Base-by-base conservation (phyloP, 2,888 invertebrate genomes). In the Agonopterix subpropinquella region DNA sequence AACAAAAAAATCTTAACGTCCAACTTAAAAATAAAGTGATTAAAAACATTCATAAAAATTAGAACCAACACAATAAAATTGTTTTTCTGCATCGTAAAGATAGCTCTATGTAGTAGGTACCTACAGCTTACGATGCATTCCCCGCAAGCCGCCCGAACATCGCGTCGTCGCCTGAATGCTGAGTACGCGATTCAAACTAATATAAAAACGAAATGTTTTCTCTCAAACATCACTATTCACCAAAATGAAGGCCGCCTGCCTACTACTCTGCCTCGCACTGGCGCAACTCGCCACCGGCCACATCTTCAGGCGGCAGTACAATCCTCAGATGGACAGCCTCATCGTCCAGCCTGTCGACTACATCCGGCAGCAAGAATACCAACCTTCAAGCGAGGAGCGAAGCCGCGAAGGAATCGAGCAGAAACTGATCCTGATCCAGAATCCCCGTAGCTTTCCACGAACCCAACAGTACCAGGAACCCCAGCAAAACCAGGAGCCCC, bases 171-270 rank as follows among this genome's bases (percentile, higher is more conserved):
- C 28, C 28, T 7, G 5, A 28, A 28, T 28, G 28, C 28, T 28
- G 28, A 28, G 28, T 28, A 28, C 28, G 28, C 28, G 5, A 28
- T 28, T 28, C 28, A 28, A 28, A 28, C 28, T 28, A 28, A 54
- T 76, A 77, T 80, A 80, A 72, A 80, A 64, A 58, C 56, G 47
- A 36, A n/a, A 46, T 41, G 43, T 35, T 37, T 15, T 10, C 41
- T 43, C 42, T 42, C 36, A 49, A 49, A 54, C 51, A 11, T 58
- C 75, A 71, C 69, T 59, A 65, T 57, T 49, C 58, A 60, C 41
- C 77, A 85, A 64, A 59, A 87, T 87, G 87, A 86, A 79, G 77
- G 76, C 77, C 59, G 71, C 68, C 62, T 71, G 68, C 64, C 58
- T 76, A 48, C 58, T 85, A 47, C 62, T 85, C 64, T 83, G 80